Evolutionary conservation across 2,888 invertebrate species (phyloP).

Genomic region (Apeira syringaria): DNA sequence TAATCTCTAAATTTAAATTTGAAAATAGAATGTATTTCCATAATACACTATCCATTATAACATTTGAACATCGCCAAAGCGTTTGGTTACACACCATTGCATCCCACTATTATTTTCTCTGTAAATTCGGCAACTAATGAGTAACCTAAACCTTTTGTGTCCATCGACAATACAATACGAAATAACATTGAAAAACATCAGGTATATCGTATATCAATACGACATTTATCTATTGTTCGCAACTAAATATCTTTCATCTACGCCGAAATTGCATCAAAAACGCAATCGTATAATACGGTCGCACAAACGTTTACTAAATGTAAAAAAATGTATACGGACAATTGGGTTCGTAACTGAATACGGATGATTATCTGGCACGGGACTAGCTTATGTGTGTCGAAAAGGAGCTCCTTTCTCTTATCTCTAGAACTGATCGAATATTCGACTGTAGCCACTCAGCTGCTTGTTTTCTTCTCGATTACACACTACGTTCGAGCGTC

Average conservation of each 20-base stretch:
- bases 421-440: constrained; percentile 45
- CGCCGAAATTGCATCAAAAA: constrained; percentile 69
- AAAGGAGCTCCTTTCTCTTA: constrained; percentile 62
- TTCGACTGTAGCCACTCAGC: constrained; percentile 57
- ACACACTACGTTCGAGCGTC: constrained; percentile 43
- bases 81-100: no score
- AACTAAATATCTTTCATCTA: constrained; percentile 68
- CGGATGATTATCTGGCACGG: constrained; percentile 75
- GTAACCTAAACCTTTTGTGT: constrained; percentile 51
- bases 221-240: constrained; percentile 73
- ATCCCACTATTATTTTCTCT: constrained; percentile 17
- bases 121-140: constrained; percentile 17
- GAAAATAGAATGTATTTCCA: no score
- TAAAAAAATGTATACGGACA: constrained; percentile 65
- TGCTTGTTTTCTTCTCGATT: constrained; percentile 71
- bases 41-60: no score
- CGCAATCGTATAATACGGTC: constrained; percentile 73
- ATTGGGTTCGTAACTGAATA: constrained; percentile 76
- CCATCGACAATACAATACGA: constrained; percentile 41
- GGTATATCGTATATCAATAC: constrained; percentile 76
- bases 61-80: no score
- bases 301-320: constrained; percentile 51
- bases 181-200: constrained; percentile 63
- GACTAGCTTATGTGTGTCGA: constrained; percentile 69
- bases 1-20: no score